Conservation (phyloP, 2,888 invertebrate species). For the Cordylochernes scorpioides region DNA sequence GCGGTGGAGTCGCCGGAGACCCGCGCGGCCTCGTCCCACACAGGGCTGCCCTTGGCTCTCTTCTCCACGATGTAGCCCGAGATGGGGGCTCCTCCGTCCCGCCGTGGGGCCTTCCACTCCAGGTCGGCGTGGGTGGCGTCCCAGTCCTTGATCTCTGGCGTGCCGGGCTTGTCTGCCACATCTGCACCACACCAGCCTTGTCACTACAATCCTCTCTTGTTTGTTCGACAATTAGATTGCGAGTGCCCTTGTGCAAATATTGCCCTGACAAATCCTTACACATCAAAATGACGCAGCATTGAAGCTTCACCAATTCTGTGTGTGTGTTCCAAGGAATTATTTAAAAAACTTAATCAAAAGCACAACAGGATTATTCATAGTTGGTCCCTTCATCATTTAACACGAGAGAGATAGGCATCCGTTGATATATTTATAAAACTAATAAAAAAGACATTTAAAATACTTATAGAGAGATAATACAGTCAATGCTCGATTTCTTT, state of each 20-base stretch:
- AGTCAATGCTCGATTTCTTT: too few relatives aligned
- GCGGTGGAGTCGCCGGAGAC: slow-evolving; percentile 24
- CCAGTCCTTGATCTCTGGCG: slow-evolving; percentile 54
- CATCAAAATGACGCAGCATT: too few relatives aligned
- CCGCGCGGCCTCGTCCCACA: slow-evolving; percentile 66
- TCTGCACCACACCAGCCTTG: slow-evolving; percentile 6
- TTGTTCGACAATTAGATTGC: neutral
- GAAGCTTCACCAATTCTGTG: too few relatives aligned
- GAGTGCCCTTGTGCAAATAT: neutral
- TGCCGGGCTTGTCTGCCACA: slow-evolving; percentile 61
- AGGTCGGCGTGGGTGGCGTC: slow-evolving; percentile 62
- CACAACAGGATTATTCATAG: too few relatives aligned
- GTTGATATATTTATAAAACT: too few relatives aligned
- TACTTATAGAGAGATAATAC: too few relatives aligned
- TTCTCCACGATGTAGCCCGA: slow-evolving; percentile 67
- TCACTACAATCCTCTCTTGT: neutral
- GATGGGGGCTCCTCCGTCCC: slow-evolving; percentile 48
- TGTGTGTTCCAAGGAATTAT: too few relatives aligned
- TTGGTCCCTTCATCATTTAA: too few relatives aligned
- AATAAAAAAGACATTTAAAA: too few relatives aligned
- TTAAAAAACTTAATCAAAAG: too few relatives aligned
- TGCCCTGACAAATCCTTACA: neutral
- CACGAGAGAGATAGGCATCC: too few relatives aligned
- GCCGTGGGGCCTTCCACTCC: slow-evolving; percentile 50
- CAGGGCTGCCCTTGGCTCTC: slow-evolving; percentile 24